These are phyloP conservation scores for Polyommatus iphigenia DNA, from an alignment of 2,888 invertebrate genomes.

Conservation along the genomic window DNA sequence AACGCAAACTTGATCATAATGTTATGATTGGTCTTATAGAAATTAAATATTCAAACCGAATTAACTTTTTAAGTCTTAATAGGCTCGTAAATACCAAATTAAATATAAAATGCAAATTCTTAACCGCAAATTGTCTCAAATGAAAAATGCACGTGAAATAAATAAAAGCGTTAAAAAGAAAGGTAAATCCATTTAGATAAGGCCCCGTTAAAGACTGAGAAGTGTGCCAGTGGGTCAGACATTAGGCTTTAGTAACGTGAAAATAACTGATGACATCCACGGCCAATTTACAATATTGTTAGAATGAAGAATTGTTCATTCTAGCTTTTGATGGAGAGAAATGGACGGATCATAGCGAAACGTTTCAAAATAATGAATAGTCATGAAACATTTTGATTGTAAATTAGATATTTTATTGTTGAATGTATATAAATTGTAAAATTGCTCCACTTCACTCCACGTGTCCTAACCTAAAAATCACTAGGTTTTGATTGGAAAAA, in stretches of 20 bases:
- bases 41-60: neutral
- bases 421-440: no score
- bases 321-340: neutral
- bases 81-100: neutral
- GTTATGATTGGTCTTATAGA: no score
- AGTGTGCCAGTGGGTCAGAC: slow-evolving; percentile 28
- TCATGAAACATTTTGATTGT: no score
- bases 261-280: slow-evolving; percentile 14
- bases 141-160: neutral
- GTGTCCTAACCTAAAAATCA: no score
- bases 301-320: neutral
- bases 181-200: slow-evolving; percentile 20
- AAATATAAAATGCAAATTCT: neutral
- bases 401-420: no score
- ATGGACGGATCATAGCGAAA: neutral
- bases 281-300: slow-evolving; percentile 3
- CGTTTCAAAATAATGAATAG: neutral
- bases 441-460: no score
- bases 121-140: neutral
- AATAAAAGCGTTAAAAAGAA: slow-evolving; percentile 22
- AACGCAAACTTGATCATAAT: no score
- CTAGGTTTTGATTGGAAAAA: no score
- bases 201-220: slow-evolving; percentile 10
- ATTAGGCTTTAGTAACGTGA: neutral
- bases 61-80: neutral